phyloP scores from a whole-genome alignment of 2,888 invertebrate species.

The Netelia inedita region DNA sequence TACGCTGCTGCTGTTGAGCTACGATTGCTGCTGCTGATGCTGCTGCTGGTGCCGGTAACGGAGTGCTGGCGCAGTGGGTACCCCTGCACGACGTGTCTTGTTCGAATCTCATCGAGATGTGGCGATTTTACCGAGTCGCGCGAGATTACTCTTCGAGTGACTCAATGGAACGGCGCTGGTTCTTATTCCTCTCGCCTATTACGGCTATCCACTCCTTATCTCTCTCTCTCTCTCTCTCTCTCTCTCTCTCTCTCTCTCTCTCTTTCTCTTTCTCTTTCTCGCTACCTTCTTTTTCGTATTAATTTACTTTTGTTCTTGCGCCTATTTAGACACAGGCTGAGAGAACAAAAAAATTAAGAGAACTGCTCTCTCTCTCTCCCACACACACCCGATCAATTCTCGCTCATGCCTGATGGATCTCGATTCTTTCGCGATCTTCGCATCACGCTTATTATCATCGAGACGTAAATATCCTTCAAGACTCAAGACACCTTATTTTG shows the following conservation, averaged over 20 bases:
- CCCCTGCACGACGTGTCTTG: conserved; percentile 87
- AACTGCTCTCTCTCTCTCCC: neutral
- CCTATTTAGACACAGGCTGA: too few relatives aligned
- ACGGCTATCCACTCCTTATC: conserved; percentile 1
- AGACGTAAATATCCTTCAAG: conserved; percentile 61
- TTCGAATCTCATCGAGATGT: conserved; percentile 91
- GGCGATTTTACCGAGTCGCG: conserved; percentile 88
- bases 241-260: too few relatives aligned
- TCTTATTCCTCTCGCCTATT: conserved; percentile 60
- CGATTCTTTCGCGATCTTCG: neutral
- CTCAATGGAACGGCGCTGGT: conserved; percentile 77
- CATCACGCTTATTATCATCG: conserved; percentile 44
- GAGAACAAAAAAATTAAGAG: too few relatives aligned
- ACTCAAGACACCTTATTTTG: conserved; percentile 71
- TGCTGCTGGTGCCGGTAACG: conserved; percentile 84
- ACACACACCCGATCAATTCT: conserved; percentile 16
- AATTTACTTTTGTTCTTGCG: neutral
- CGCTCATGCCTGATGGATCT: conserved; percentile 37
- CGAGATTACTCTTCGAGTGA: conserved; percentile 87
- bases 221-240: neutral
- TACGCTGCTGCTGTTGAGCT: conserved; percentile 59
- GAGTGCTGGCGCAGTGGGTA: conserved; percentile 87
- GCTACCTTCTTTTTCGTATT: neutral
- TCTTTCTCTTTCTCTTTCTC: conserved; percentile 17
- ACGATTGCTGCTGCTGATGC: conserved; percentile 59